phyloP scores from a whole-genome alignment of 1,140 invertebrate genomes.

The Octopus bimaculoides region DNA sequence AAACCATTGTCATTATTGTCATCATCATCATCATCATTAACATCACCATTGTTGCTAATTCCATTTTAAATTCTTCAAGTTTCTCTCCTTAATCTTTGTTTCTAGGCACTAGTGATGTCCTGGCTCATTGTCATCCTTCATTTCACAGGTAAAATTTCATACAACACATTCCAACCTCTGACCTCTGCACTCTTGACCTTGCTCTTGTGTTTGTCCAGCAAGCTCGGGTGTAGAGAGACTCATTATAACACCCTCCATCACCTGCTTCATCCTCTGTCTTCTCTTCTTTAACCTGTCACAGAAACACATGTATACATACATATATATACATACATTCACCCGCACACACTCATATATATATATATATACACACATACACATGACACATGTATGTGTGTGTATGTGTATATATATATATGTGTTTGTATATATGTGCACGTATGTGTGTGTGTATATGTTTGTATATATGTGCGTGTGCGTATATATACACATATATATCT shows the following conservation, averaged over 20 bases:
- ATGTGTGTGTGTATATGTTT: no score
- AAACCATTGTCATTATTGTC: no score
- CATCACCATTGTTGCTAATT: neutral
- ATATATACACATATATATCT: no score
- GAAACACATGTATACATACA: neutral
- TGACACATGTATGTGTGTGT: neutral
- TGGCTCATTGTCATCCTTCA: neutral
- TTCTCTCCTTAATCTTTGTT: neutral
- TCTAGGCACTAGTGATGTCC: slow-evolving; percentile 4
- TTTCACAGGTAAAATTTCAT: neutral
- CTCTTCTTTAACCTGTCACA: neutral
- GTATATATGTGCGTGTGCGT: no score
- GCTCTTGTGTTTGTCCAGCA: no score
- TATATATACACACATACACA: slow-evolving; percentile 7
- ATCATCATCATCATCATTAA: no score
- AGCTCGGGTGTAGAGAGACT: no score
- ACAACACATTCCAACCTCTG: no score
- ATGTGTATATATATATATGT: neutral
- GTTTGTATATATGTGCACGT: no score
- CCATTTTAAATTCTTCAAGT: neutral
- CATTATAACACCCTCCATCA: no score
- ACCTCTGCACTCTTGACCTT: no score
- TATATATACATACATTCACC: neutral
- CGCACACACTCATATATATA: neutral
- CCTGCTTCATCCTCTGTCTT: no score